A percentile compares a stretch with the other conserved stretches of the same genome.
Evolutionary conservation across 2,888 invertebrate genomes (phyloP).

Genomic region (Onthophagus sagittarius): DNA sequence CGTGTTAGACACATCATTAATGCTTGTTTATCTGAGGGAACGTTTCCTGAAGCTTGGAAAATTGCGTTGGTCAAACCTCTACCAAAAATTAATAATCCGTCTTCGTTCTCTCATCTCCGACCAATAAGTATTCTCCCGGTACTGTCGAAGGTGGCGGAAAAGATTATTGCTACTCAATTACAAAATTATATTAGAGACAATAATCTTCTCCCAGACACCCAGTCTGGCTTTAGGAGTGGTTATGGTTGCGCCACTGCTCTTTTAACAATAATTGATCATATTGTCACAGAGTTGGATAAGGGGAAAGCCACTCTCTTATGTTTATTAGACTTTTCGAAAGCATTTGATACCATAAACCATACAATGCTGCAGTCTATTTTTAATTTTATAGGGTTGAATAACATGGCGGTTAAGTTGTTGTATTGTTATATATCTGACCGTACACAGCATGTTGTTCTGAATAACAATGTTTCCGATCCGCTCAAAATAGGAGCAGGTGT

Average conservation of each 20-base stretch:
- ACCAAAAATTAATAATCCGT: background rate
- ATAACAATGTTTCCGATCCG: background rate
- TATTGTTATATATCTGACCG: background rate
- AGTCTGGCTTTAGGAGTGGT: too few relatives aligned
- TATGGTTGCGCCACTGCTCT: background rate
- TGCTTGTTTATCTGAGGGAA: background rate
- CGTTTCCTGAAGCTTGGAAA: background rate
- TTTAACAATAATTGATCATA: background rate
- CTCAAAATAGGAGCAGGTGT: background rate
- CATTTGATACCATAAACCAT: slow-evolving; percentile 11
- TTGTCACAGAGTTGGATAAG: slow-evolving; percentile 2
- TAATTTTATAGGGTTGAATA: background rate
- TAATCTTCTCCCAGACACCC: too few relatives aligned
- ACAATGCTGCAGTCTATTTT: background rate
- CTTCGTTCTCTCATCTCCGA: too few relatives aligned
- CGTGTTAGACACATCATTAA: background rate
- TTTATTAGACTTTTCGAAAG: slow-evolving; percentile 5
- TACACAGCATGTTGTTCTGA: background rate
- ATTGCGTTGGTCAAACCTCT: background rate
- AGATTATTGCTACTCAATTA: background rate
- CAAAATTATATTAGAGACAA: too few relatives aligned
- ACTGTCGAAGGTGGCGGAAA: too few relatives aligned
- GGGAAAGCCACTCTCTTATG: background rate
- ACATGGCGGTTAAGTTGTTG: background rate
- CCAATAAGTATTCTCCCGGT: too few relatives aligned